Base-by-base conservation (phyloP, 1,140 invertebrate genomes). In the Calosoma granatense region DNA sequence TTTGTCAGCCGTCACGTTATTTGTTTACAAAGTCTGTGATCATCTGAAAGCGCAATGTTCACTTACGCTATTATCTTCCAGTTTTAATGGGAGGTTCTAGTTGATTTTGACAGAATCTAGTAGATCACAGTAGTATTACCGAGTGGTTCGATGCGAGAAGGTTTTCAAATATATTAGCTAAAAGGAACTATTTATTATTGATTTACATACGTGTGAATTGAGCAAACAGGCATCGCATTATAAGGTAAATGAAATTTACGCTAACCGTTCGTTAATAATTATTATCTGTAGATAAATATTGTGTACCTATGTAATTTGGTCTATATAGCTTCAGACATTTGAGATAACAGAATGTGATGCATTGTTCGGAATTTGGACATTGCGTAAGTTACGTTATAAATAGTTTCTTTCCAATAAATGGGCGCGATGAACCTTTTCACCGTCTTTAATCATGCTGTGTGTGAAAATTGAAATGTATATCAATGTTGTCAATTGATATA, bases 401-500 rank as follows among this genome's bases (percentile, higher is more conserved):
- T n/a, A n/a, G n/a, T n/a, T n/a, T n/a, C n/a, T n/a, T n/a, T n/a
- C n/a, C n/a, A n/a, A n/a, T n/a, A n/a, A 53, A 9, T 53, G 17
- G 9, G 22, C 22, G 51, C 22, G 51, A 19, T 54, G 19, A 17
- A 12, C n/a, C 53, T n/a, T 54, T 21, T 26, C 36, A 11, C 59
- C 64, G 62, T 65, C 60, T 64, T 61, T 66, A 69, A 71, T 72
- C 70, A 72, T 72, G 67, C 70, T 72, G 70, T 72, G 70, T 72
- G 69, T 72, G 70, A 54, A 54, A 54, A 15, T 51, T 30, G 21
- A 70, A 71, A 63, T 67, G 69, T 71, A 70, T 70, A 71, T 71
- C 70, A 72, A 70, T 72, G 63, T 70, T 72, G 63, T 70, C 64
- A 69, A 67, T 70, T 70, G 70, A 70, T 70, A 66, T 67, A 63